Evolutionary conservation across 2,888 invertebrate species (phyloP).

Genomic region (Epistrophe grossulariae): DNA sequence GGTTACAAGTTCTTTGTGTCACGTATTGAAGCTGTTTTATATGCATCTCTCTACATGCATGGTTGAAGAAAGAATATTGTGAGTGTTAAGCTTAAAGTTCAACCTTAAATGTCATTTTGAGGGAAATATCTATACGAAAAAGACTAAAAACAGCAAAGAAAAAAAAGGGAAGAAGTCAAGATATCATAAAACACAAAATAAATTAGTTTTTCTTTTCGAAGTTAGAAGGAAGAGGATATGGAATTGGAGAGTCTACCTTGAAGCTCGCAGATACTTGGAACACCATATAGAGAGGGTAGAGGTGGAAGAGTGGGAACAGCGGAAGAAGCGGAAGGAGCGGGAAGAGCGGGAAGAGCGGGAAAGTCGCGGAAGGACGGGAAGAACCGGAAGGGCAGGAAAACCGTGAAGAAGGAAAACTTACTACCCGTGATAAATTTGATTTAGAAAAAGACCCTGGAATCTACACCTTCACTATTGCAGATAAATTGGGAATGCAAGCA

Average conservation of each 20-base stretch:
- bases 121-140: background rate
- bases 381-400: background rate
- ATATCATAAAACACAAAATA: constrained; percentile 72
- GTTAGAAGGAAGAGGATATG: background rate
- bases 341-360: too few species aligned
- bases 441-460: constrained; percentile 46
- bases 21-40: constrained; percentile 62
- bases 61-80: constrained; percentile 35
- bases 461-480: constrained; percentile 32
- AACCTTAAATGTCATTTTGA: constrained; percentile 47
- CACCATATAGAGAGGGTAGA: background rate
- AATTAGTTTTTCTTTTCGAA: constrained; percentile 61
- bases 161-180: constrained; percentile 40
- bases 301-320: too few species aligned
- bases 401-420: constrained; percentile 28
- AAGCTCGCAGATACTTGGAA: background rate
- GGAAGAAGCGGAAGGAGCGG: background rate
- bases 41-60: constrained; percentile 50
- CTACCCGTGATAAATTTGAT: constrained; percentile 72
- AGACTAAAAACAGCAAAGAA: background rate
- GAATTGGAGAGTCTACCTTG: background rate
- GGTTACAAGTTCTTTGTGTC: constrained; percentile 39
- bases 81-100: constrained; percentile 67
- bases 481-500: constrained; percentile 59
- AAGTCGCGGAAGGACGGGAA: too few species aligned